Conservation (phyloP, 2,113 vertebrate species). For the Melanotaenia duboulayi region DNA sequence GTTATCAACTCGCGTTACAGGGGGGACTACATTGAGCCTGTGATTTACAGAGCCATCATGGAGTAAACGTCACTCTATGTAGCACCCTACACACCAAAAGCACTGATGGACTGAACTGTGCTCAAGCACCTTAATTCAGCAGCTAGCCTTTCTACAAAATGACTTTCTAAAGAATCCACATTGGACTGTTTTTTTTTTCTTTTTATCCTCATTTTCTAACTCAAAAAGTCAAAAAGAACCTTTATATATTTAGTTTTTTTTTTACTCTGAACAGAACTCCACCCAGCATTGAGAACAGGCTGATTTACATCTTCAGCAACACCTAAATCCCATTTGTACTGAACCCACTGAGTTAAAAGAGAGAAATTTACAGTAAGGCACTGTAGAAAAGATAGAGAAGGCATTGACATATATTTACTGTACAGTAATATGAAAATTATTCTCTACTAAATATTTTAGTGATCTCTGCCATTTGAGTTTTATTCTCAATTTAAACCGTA, state of each 20-base stretch:
- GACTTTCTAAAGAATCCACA: constrained; percentile 31
- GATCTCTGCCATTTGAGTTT: constrained; percentile 4
- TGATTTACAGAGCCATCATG: constrained; percentile 98
- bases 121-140: constrained; percentile 47
- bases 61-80: constrained; percentile 81
- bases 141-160: constrained; percentile 46
- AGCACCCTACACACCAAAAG: constrained; percentile 59
- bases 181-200: constrained; percentile 36
- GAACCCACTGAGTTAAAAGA: no score
- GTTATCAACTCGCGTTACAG: constrained; percentile 98
- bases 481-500: neutral
- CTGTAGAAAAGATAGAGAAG: neutral
- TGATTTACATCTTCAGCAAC: no score
- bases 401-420: neutral
- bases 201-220: constrained; percentile 31
- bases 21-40: constrained; percentile 98
- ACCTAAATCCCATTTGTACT: no score
- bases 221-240: neutral
- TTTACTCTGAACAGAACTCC: neutral
- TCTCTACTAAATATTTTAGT: constrained; percentile 28
- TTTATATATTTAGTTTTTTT: neutral
- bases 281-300: neutral
- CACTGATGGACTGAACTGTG: constrained; percentile 64
- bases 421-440: constrained; percentile 1
- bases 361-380: no score